Evolutionary conservation across 2,888 invertebrate species (phyloP).

Genomic region (Anthophora plumipes): DNA sequence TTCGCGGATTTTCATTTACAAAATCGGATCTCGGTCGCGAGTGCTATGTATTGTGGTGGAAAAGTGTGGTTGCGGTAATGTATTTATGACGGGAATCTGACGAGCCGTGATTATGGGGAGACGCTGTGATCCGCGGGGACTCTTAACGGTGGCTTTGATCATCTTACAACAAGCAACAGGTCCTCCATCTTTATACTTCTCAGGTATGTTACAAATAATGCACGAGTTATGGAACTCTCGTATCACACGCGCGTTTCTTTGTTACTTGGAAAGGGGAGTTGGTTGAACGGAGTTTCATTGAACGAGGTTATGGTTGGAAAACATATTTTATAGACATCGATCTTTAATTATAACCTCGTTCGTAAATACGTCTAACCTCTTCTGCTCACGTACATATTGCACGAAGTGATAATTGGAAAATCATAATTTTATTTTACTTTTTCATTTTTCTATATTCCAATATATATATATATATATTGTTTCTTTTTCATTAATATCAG

Average conservation of each 20-base stretch:
- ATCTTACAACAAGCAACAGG: conserved; percentile 64
- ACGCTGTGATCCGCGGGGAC: conserved; percentile 17
- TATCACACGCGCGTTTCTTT: conserved; percentile 1
- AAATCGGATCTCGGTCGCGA: background rate
- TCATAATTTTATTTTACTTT: too few relatives aligned
- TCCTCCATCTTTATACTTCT: conserved; percentile 44
- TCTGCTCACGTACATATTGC: too few relatives aligned
- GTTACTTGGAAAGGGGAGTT: background rate
- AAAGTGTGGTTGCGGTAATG: conserved; percentile 11
- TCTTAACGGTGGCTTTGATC: conserved; percentile 47
- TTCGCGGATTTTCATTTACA: too few relatives aligned
- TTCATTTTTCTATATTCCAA: background rate
- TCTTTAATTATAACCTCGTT: conserved; percentile 6
- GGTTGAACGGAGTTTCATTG: background rate
- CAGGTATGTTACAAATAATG: conserved; percentile 57
- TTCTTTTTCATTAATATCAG: background rate
- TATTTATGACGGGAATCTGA: conserved; percentile 18
- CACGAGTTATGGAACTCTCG: conserved; percentile 35
- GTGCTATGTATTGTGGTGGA: background rate
- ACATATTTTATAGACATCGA: background rate
- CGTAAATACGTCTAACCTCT: too few relatives aligned
- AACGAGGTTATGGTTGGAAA: background rate
- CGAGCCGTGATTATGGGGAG: conserved; percentile 14
- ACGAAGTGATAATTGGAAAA: background rate
- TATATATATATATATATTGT: too few relatives aligned